phyloP scores from a whole-genome alignment of 2,888 invertebrate genomes.

The Eupithecia abbreviata region DNA sequence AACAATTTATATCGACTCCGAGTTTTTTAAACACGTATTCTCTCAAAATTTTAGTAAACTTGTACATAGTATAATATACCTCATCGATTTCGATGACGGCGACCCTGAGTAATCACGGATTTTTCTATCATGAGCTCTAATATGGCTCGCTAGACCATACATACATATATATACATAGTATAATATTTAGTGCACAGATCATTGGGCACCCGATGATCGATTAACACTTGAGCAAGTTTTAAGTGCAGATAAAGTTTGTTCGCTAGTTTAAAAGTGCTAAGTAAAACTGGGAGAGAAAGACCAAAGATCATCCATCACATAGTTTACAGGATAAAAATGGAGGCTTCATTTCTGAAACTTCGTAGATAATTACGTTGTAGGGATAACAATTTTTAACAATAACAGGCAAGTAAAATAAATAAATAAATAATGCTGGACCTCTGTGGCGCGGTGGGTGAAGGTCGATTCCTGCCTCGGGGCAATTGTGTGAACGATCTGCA shows the following conservation, averaged over 20 bases:
- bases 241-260: constrained; percentile 70
- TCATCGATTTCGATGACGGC: too few relatives aligned
- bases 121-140: too few relatives aligned
- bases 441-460: too few relatives aligned
- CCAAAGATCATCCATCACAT: constrained; percentile 73
- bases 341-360: neutral
- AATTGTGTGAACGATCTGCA: too few relatives aligned
- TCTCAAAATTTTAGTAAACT: neutral
- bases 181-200: constrained; percentile 63
- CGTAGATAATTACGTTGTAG: neutral
- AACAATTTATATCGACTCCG: neutral
- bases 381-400: neutral
- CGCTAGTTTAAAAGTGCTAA: constrained; percentile 65
- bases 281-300: constrained; percentile 70
- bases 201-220: constrained; percentile 72
- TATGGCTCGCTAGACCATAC: too few relatives aligned
- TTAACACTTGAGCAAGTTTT: constrained; percentile 67
- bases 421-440: too few relatives aligned
- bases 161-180: too few relatives aligned
- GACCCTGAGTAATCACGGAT: too few relatives aligned
- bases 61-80: too few relatives aligned
- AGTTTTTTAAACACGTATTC: neutral
- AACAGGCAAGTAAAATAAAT: neutral
- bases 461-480: too few relatives aligned
- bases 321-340: constrained; percentile 57